These are phyloP conservation scores for Mimas tiliae DNA, from an alignment of 2,888 invertebrate genomes.

Conservation along the genomic window DNA sequence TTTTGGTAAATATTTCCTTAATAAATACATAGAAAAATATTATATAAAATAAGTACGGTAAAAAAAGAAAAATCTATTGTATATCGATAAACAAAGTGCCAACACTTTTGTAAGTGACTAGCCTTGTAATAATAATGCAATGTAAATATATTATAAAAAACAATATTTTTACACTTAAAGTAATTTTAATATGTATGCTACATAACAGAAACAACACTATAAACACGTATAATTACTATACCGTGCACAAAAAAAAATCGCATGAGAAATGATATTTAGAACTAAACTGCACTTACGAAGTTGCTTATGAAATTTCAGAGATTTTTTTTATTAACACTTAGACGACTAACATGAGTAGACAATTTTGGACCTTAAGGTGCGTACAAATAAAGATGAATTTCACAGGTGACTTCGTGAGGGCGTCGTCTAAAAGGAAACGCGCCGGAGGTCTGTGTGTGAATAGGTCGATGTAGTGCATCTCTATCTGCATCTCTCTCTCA, in stretches of 20 bases:
- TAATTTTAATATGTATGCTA: not conserved
- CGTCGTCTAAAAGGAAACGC: conserved; percentile 71
- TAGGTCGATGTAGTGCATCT: conserved; percentile 82
- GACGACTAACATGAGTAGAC: conserved; percentile 52
- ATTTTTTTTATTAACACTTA: conserved; percentile 59
- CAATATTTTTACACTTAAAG: no score
- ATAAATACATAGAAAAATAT: no score
- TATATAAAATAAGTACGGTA: not conserved
- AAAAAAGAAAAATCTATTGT: not conserved
- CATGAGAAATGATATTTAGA: conserved; percentile 55
- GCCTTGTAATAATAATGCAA: no score
- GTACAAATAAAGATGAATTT: conserved; percentile 69
- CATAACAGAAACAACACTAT: not conserved
- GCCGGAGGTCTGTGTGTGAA: conserved; percentile 80
- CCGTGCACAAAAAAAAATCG: conserved; percentile 35
- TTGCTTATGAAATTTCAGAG: conserved; percentile 67
- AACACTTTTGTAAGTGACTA: not conserved
- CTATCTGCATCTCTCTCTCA: conserved; percentile 77
- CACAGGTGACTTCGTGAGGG: conserved; percentile 84
- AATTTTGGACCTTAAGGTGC: conserved; percentile 48
- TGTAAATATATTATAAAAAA: no score
- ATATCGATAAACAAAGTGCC: not conserved
- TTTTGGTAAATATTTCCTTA: not conserved
- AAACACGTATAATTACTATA: not conserved
- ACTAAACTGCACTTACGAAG: conserved; percentile 75